phyloP scores from a whole-genome alignment of 2,113 vertebrate genomes.

The Motacilla tschutschensis region DNA sequence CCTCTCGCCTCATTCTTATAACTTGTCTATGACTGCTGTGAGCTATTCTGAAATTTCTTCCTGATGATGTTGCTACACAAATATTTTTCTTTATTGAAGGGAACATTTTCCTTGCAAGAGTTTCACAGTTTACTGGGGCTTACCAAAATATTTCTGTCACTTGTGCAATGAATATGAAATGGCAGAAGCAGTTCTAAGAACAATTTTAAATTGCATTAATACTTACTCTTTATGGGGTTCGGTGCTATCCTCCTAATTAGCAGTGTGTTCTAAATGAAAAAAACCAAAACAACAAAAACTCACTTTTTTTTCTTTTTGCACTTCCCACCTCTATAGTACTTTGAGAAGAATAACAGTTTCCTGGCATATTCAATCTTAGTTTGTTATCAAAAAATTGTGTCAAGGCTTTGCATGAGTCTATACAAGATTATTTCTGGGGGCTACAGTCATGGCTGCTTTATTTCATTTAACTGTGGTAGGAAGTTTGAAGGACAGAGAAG shows the following conservation, averaged over 20 bases:
- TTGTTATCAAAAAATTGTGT: neutral
- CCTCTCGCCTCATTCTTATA: neutral
- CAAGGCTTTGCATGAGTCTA: neutral
- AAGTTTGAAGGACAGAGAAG: neutral
- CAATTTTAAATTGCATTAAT: neutral
- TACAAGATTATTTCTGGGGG: neutral
- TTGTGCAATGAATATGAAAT: neutral
- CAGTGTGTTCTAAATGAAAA: neutral
- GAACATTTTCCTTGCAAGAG: slow-evolving; percentile 4
- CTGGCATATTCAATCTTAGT: neutral
- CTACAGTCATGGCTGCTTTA: neutral
- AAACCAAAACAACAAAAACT: neutral
- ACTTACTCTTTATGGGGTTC: neutral
- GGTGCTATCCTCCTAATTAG: neutral
- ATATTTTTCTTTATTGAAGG: slow-evolving; percentile 42
- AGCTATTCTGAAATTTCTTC: slow-evolving; percentile 27
- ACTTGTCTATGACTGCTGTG: neutral
- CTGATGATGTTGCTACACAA: neutral
- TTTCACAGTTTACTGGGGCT: neutral
- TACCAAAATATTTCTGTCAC: neutral
- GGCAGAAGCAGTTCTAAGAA: neutral
- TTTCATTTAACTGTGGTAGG: neutral
- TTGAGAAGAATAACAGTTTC: neutral
- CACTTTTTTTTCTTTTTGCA: neutral
- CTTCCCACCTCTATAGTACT: neutral